phyloP scores from a whole-genome alignment of 2,888 invertebrate species.

The Macropis europaea region DNA sequence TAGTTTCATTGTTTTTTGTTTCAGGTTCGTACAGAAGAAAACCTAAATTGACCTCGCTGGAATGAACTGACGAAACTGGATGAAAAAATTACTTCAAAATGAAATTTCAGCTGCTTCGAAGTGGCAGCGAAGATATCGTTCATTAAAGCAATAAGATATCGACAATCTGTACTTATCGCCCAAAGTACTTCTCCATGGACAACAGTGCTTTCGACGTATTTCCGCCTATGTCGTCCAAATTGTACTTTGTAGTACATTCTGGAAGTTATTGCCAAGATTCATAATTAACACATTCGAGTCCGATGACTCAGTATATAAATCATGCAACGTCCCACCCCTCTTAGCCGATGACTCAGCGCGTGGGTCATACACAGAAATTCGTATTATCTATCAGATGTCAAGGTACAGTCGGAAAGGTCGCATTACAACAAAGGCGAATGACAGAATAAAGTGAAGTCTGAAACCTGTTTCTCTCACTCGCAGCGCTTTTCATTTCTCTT shows the following conservation, averaged over 20 bases:
- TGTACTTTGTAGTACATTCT: background rate
- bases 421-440: too few species aligned
- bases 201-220: slow-evolving; percentile 36
- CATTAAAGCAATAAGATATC: background rate
- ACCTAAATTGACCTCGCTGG: background rate
- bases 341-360: too few species aligned
- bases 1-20: slow-evolving; percentile 18
- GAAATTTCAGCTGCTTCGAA: background rate
- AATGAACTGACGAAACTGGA: slow-evolving; percentile 33
- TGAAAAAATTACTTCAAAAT: slow-evolving; percentile 1
- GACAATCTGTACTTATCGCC: slow-evolving; percentile 42
- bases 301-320: too few species aligned
- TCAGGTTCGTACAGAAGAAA: slow-evolving; percentile 5
- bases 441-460: too few species aligned
- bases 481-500: too few species aligned
- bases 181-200: slow-evolving; percentile 40
- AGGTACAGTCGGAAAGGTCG: too few species aligned
- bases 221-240: slow-evolving; percentile 1
- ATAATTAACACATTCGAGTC: background rate
- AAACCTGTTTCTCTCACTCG: too few species aligned
- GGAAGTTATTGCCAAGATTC: background rate
- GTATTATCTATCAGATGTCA: too few species aligned
- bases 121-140: slow-evolving; percentile 4
- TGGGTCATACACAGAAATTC: too few species aligned
- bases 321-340: too few species aligned